These are phyloP conservation scores for Microtus montanus DNA, from an alignment of 2,113 vertebrate species.

Conservation along the genomic window DNA sequence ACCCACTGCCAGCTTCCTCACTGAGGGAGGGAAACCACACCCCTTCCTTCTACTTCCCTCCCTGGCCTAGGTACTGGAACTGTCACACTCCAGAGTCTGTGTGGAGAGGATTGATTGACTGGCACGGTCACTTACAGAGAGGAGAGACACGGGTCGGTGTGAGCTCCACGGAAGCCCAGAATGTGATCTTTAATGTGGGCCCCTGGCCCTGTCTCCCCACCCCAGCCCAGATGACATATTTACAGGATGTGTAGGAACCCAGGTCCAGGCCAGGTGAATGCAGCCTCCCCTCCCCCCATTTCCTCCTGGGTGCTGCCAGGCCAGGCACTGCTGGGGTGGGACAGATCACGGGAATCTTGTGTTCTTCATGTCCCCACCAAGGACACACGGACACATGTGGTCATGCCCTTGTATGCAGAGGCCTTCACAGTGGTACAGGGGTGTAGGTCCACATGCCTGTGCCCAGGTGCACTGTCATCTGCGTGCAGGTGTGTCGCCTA, in stretches of 20 bases:
- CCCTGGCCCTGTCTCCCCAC: constrained; percentile 60
- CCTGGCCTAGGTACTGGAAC: neutral
- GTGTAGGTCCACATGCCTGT: constrained; percentile 34
- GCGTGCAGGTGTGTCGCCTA: neutral
- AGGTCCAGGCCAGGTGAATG: neutral
- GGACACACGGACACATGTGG: neutral
- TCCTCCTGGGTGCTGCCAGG: neutral
- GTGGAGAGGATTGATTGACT: neutral
- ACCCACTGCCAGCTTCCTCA: neutral
- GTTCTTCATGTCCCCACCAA: neutral
- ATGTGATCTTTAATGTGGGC: constrained; percentile 62
- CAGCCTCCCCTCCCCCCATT: neutral
- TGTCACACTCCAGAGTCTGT: neutral
- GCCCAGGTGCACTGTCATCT: neutral
- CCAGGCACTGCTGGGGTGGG: neutral
- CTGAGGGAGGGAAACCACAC: neutral
- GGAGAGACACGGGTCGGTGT: neutral
- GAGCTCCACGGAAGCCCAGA: constrained; percentile 68
- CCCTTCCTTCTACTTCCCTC: neutral
- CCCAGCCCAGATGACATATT: constrained; percentile 60
- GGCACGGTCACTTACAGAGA: neutral
- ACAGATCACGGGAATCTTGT: constrained; percentile 1
- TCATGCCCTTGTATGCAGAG: neutral
- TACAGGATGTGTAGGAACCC: constrained; percentile 65
- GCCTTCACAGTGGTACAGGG: constrained; percentile 52